phyloP scores from a whole-genome alignment of 2,113 vertebrate genomes.

The Mastomys coucha region DNA sequence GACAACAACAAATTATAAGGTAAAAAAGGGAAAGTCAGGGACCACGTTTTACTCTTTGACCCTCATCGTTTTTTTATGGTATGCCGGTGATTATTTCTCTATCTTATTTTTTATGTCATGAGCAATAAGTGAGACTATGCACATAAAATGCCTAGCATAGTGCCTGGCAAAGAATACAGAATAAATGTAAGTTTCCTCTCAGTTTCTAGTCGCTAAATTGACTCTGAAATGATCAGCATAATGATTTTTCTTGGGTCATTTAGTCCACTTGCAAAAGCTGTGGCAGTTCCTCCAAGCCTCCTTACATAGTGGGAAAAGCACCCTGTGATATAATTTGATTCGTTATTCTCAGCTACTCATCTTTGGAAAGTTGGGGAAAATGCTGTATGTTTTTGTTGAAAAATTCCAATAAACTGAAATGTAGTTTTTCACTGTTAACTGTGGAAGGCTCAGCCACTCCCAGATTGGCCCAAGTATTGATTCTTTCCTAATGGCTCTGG shows the following conservation, averaged over 20 bases:
- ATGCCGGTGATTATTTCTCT: constrained; percentile 1
- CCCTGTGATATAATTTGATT: not conserved
- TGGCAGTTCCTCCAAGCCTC: not conserved
- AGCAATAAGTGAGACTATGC: constrained; percentile 43
- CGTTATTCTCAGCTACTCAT: constrained; percentile 10
- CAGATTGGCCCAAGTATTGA: constrained; percentile 7
- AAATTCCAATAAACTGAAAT: constrained; percentile 33
- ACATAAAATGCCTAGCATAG: constrained; percentile 9
- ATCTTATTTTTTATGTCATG: constrained; percentile 43
- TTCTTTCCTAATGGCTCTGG: constrained; percentile 53
- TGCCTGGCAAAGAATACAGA: not conserved
- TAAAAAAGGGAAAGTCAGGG: too few relatives aligned
- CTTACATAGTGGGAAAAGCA: not conserved
- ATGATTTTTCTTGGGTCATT: constrained; percentile 60
- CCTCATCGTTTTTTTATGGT: not conserved
- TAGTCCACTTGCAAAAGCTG: not conserved
- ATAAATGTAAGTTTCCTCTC: constrained; percentile 29
- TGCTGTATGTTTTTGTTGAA: constrained; percentile 37
- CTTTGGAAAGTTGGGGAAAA: constrained; percentile 3
- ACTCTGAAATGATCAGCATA: constrained; percentile 60
- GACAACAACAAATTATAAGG: not conserved
- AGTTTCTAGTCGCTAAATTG: constrained; percentile 62
- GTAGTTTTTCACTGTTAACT: constrained; percentile 31
- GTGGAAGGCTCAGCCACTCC: not conserved
- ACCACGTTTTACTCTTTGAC: not conserved